Evolutionary conservation across 2,888 invertebrate genomes (phyloP).

Genomic region (Ornithoptera alexandrae): DNA sequence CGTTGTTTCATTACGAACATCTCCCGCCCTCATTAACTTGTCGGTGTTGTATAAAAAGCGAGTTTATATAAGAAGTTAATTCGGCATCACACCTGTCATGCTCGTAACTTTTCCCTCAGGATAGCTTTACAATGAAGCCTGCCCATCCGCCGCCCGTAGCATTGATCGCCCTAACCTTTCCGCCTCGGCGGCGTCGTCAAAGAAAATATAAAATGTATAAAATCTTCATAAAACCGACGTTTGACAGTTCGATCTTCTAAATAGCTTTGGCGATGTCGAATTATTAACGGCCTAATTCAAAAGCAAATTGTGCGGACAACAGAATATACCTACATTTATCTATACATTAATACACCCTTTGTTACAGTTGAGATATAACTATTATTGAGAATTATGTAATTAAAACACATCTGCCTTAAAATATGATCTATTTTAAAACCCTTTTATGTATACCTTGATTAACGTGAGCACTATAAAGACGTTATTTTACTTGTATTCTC

Average conservation of each 20-base stretch:
- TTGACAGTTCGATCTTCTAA: constrained; percentile 72
- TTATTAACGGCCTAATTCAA: constrained; percentile 45
- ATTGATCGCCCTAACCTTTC: constrained; percentile 62
- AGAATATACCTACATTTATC: constrained; percentile 15
- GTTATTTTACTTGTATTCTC: constrained; percentile 21
- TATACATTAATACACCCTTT: constrained; percentile 9
- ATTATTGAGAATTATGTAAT: constrained; percentile 1
- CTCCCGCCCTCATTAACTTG: constrained; percentile 69
- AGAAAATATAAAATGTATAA: constrained; percentile 67
- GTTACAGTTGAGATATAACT: not conserved
- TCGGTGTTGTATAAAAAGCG: constrained; percentile 72
- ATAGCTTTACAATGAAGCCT: constrained; percentile 72
- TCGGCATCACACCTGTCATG: constrained; percentile 77
- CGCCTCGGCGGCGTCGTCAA: constrained; percentile 68
- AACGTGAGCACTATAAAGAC: constrained; percentile 8
- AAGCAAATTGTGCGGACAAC: constrained; percentile 35
- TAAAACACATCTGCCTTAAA: constrained; percentile 1
- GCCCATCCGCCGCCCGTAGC: constrained; percentile 54
- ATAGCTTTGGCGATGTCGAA: constrained; percentile 50
- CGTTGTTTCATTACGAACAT: constrained; percentile 66
- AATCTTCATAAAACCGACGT: constrained; percentile 67
- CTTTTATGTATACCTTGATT: not conserved
- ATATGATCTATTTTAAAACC: not conserved
- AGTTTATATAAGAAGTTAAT: constrained; percentile 77
- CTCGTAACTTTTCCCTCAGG: constrained; percentile 73